Evolutionary conservation across 2,797 vertebrate genomes (phyloP), one percentile per base, ranked within the genome.

Genomic region (Ambastaia sidthimunki): DNA sequence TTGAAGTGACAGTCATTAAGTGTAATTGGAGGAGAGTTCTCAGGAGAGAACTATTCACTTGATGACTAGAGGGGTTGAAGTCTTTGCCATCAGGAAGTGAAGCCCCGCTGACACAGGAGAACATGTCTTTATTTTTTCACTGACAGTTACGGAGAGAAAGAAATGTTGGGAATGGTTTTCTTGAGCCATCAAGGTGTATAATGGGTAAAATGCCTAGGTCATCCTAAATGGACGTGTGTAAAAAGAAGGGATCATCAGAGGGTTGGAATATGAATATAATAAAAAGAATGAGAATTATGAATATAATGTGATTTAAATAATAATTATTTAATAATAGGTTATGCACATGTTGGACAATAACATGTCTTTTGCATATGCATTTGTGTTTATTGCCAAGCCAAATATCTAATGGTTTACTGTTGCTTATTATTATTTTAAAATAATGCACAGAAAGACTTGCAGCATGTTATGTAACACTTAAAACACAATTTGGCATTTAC

Each of bases 1-100:
- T 82, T 76, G 78, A 82, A 73, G 83, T 84, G 83, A 83, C 83
- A 71, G 74, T 76, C 76, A 86, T 86, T 84, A 81, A 83, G 74
- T 68, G 65, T 68, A 68, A 76, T 57, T 68, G 74, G 7, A 57
- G 74, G 28, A 48, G 66, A 75, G 65, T 57, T 25, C 47, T 70
- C 63, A 2, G 5, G 66, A 60, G 72, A 50, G 52, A 68, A 68
- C 52, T 71, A 77, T 66, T 57, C 41, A 57, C 44, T 28, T n/a
- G 37, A 60, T 59, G 47, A 60, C 72, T 66, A 18, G 4, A 23
- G 71, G 25, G 23, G 7, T 18, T 57, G n/a, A 60, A 69, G 52
- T 13, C n/a, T 73, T 74, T 28, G 21, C 71, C 47, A 31, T 18
- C 47, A 54, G 44, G 34, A 60, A 59, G 48, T 23, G 48, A 67